These are phyloP conservation scores for Halcyon malimbica DNA, from an alignment of 2,113 vertebrate genomes.

Conservation along the genomic window DNA sequence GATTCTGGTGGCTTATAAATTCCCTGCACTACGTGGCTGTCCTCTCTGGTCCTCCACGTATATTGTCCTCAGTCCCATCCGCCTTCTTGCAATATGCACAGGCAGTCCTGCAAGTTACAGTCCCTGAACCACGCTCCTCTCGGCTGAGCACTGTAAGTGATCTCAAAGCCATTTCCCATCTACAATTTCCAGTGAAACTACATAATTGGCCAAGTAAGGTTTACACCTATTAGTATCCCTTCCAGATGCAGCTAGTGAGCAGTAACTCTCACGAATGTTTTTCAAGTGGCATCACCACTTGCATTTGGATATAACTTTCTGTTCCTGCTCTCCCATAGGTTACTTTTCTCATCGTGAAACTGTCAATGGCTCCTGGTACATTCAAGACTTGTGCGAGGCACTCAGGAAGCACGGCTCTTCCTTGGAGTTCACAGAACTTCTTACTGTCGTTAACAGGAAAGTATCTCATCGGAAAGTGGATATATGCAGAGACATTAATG, in stretches of 20 bases:
- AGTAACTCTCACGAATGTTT: background rate
- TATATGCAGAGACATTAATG: conserved; percentile 45
- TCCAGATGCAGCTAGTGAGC: background rate
- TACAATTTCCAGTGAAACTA: background rate
- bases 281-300: background rate
- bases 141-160: background rate
- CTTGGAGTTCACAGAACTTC: conserved; percentile 91
- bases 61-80: background rate
- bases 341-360: conserved; percentile 94
- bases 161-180: background rate
- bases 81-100: background rate
- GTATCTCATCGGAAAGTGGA: conserved; percentile 86
- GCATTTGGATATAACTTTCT: background rate
- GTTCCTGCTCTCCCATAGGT: conserved; percentile 71
- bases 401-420: conserved; percentile 73
- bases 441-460: conserved; percentile 92
- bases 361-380: conserved; percentile 91
- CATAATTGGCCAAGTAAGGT: background rate
- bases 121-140: background rate
- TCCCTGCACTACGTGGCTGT: background rate
- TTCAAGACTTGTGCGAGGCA: conserved; percentile 83
- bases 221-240: background rate
- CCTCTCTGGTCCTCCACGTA: background rate
- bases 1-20: background rate
- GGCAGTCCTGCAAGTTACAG: background rate